Evolutionary conservation across 23 tunicate species (phyloP).

Genomic region (Styela plicata): DNA sequence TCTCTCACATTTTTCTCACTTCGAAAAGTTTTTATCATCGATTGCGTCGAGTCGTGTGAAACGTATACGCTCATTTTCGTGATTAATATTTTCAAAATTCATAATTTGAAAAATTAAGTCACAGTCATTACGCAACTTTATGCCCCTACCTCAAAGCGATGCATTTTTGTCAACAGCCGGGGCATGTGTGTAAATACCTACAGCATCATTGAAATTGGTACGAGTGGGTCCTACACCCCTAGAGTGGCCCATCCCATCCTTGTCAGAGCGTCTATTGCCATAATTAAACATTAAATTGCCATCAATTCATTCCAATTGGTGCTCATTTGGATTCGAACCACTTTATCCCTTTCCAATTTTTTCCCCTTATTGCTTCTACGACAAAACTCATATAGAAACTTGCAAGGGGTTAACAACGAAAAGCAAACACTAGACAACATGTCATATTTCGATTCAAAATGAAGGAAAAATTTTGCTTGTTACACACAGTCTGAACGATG

Average conservation of each 20-base stretch:
- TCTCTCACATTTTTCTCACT: conserved; percentile 4
- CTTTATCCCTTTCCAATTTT: not conserved
- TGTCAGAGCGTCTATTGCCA: not conserved
- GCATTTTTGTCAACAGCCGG: not conserved
- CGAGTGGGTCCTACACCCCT: conserved; percentile 5
- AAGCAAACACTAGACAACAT: not conserved
- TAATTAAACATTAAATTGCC: conserved; percentile 15
- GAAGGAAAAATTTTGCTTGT: not conserved
- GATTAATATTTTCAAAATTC: not conserved
- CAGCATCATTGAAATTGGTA: not conserved
- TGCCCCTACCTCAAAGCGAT: not conserved
- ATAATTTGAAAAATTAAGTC: conserved; percentile 11
- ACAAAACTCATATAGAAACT: too few species aligned
- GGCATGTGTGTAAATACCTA: conserved; percentile 5
- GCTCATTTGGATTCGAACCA: not conserved
- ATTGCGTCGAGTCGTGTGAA: not conserved
- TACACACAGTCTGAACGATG: not conserved
- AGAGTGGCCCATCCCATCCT: conserved; percentile 3
- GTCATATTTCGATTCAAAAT: not conserved
- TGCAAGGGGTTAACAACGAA: not conserved
- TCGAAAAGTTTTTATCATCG: not conserved
- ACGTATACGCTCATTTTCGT: not conserved
- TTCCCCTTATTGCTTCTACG: not conserved
- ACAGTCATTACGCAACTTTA: not conserved
- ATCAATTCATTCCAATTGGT: conserved; percentile 12